Conservation (phyloP, 2,113 vertebrate species). For the Urocolius indicus region DNA sequence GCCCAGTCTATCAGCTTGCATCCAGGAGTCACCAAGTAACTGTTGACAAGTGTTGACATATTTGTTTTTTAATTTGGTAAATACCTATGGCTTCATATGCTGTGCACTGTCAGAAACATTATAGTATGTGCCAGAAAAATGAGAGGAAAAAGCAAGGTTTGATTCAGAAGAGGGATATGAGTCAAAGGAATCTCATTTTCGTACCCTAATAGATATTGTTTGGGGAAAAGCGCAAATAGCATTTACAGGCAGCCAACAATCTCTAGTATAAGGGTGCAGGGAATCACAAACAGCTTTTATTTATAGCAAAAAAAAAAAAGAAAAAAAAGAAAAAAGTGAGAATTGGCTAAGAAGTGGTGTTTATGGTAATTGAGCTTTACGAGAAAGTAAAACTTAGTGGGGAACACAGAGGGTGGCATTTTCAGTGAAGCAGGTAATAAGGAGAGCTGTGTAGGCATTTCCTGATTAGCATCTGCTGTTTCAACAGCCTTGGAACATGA, state of each 20-base stretch:
- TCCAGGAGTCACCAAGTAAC: neutral
- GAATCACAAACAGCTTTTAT: constrained; percentile 31
- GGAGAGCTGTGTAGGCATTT: constrained; percentile 13
- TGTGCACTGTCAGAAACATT: neutral
- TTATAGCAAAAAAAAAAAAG: no score
- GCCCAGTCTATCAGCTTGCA: neutral
- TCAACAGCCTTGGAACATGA: constrained; percentile 29
- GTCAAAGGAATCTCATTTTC: neutral
- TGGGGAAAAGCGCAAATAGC: neutral
- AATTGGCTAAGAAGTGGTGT: constrained; percentile 36
- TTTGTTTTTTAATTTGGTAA: neutral
- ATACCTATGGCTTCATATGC: neutral
- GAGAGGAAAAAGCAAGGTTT: neutral
- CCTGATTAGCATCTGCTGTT: constrained; percentile 55
- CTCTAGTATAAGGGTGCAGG: neutral
- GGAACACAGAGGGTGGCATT: constrained; percentile 5
- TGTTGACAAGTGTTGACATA: neutral
- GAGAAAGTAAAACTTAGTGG: constrained; percentile 20
- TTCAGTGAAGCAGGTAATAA: constrained; percentile 33
- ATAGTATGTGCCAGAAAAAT: neutral
- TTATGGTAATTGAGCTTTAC: constrained; percentile 40
- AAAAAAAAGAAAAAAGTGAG: neutral
- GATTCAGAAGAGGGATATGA: neutral
- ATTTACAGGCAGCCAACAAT: neutral
- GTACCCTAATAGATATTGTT: neutral